Percentiles rank a stretch among this genome's conserved stretches.
Evolutionary conservation across 2,113 vertebrate genomes (phyloP).

Genomic region (Anarrhichthys ocellatus): DNA sequence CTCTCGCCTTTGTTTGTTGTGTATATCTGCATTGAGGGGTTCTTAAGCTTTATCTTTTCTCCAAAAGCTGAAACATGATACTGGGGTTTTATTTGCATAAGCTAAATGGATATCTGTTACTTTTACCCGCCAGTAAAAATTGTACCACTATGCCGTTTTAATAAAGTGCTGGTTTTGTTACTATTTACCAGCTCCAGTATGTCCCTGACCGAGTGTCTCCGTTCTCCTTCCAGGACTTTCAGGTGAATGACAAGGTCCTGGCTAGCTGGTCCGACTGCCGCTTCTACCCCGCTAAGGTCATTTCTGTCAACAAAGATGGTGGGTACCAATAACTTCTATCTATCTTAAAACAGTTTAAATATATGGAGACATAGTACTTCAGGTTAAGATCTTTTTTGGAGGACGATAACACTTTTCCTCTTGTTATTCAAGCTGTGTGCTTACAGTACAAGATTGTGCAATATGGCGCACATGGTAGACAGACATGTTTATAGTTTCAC

Average conservation of each 20-base stretch:
- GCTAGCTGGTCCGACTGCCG: constrained; percentile 99
- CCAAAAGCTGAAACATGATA: neutral
- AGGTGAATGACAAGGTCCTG: constrained; percentile 94
- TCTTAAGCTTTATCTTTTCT: neutral
- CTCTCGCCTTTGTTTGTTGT: neutral
- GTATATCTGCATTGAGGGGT: neutral
- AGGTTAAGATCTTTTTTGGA: neutral
- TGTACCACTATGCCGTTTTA: neutral
- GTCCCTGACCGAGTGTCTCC: neutral
- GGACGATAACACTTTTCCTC: neutral
- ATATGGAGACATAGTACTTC: neutral
- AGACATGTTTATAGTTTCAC: neutral
- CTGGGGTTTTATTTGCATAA: neutral
- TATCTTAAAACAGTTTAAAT: neutral
- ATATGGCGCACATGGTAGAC: neutral
- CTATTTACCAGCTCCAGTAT: neutral
- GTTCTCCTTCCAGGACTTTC: constrained; percentile 87
- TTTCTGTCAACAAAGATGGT: constrained; percentile 97
- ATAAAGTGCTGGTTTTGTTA: neutral
- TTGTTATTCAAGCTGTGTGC: neutral
- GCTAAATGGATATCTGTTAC: neutral
- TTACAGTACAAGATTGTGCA: neutral
- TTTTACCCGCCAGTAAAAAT: neutral
- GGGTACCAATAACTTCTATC: constrained; percentile 62
- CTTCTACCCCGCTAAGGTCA: constrained; percentile 97